phyloP scores from a whole-genome alignment of 2,113 vertebrate species.

The Onychorhynchus coronatus region DNA sequence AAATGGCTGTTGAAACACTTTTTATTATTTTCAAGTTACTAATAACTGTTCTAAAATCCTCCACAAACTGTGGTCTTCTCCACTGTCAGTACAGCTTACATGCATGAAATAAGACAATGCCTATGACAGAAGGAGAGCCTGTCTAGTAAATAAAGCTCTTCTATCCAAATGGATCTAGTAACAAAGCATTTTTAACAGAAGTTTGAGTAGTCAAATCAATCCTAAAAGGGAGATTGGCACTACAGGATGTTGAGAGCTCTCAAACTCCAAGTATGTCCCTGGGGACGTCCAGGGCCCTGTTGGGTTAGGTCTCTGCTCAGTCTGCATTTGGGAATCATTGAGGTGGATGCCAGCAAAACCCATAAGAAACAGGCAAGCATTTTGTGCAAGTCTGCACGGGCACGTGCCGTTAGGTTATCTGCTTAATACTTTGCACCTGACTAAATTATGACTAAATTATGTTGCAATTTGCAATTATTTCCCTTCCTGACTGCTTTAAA shows the following conservation, averaged over 20 bases:
- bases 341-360: neutral
- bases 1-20: neutral
- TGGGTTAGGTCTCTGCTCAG: neutral
- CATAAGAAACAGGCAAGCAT: neutral
- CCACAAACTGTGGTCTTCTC: neutral
- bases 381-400: neutral
- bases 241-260: neutral
- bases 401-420: neutral
- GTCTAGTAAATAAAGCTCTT: neutral
- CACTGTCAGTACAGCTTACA: neutral
- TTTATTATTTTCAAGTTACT: neutral
- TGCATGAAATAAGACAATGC: neutral
- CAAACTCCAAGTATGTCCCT: neutral
- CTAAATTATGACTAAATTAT: conserved; percentile 30
- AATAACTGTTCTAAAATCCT: neutral
- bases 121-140: rapidly evolving
- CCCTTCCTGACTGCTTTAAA: conserved; percentile 15
- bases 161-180: neutral
- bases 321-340: neutral
- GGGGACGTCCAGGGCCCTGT: neutral
- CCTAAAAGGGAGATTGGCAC: rapidly evolving
- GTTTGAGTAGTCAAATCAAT: neutral
- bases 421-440: conserved; percentile 3
- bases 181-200: neutral
- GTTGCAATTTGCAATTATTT: conserved; percentile 27